Percentiles rank a stretch among this genome's conserved stretches.
Evolutionary conservation across 2,888 invertebrate genomes (phyloP).

Genomic region (Dimorphilus gyrociliatus): DNA sequence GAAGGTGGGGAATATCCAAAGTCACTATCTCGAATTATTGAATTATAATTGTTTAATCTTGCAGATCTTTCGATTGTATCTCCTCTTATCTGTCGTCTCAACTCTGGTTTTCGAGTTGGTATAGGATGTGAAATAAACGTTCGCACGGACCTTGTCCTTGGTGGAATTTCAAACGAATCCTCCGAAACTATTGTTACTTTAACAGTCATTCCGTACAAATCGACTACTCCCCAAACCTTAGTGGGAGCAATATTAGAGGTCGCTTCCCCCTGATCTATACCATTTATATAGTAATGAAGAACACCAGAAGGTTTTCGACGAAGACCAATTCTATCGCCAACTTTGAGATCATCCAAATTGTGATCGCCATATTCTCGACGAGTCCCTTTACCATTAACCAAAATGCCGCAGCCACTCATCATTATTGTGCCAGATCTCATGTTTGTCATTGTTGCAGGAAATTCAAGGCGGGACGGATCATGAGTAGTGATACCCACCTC

Average conservation of each 20-base stretch:
- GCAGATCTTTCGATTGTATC: no score
- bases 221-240: constrained; percentile 80
- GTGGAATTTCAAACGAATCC: no score
- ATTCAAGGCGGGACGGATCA: constrained; percentile 69
- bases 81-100: no score
- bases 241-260: constrained; percentile 60
- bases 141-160: no score
- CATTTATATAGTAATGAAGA: constrained; percentile 81
- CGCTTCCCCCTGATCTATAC: constrained; percentile 64
- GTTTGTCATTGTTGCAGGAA: constrained; percentile 93
- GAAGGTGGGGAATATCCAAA: no score
- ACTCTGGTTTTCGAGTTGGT: no score
- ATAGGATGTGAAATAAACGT: no score
- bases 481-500: constrained; percentile 57
- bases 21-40: no score
- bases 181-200: constrained; percentile 36
- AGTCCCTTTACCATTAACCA: constrained; percentile 88
- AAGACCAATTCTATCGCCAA: constrained; percentile 80
- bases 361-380: constrained; percentile 78
- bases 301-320: constrained; percentile 66
- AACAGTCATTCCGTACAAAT: constrained; percentile 54
- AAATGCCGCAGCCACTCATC: constrained; percentile 89
- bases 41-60: no score
- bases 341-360: constrained; percentile 77
- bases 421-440: constrained; percentile 53